Evolutionary conservation across 2,113 vertebrate genomes (phyloP).

Genomic region (Cygnus atratus): DNA sequence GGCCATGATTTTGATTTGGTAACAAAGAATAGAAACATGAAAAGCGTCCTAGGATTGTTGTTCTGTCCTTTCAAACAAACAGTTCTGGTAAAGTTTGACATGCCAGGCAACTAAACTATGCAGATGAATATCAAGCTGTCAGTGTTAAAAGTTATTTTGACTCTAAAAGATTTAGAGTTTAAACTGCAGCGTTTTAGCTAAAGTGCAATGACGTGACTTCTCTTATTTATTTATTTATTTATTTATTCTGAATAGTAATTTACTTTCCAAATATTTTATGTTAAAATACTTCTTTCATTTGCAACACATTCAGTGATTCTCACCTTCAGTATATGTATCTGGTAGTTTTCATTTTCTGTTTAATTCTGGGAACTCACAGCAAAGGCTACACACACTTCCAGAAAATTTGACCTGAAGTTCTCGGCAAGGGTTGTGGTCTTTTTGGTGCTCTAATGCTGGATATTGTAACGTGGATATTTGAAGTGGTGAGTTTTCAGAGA

Average conservation of each 20-base stretch:
- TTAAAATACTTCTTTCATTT: not conserved
- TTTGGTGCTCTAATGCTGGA: not conserved
- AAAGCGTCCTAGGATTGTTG: not conserved
- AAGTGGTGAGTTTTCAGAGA: not conserved
- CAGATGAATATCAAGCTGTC: slow-evolving; percentile 16
- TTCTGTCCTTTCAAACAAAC: not conserved
- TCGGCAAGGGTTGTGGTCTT: not conserved
- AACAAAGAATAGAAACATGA: slow-evolving; percentile 8
- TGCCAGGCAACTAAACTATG: not conserved
- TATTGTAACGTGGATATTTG: not conserved
- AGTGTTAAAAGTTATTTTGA: not conserved
- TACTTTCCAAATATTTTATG: not conserved
- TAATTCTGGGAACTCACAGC: not conserved
- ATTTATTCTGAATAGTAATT: not conserved
- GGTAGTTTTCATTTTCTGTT: not conserved
- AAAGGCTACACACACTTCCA: not conserved
- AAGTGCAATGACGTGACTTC: not conserved
- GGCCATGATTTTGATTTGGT: slow-evolving; percentile 24
- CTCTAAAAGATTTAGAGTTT: not conserved
- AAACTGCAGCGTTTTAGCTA: not conserved
- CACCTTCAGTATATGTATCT: not conserved
- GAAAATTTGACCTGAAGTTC: not conserved
- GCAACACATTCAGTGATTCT: not conserved
- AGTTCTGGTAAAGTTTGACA: not conserved
- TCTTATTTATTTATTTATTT: no score